phyloP scores from a whole-genome alignment of 1,140 invertebrate species.

The Drosophila santomea region DNA sequence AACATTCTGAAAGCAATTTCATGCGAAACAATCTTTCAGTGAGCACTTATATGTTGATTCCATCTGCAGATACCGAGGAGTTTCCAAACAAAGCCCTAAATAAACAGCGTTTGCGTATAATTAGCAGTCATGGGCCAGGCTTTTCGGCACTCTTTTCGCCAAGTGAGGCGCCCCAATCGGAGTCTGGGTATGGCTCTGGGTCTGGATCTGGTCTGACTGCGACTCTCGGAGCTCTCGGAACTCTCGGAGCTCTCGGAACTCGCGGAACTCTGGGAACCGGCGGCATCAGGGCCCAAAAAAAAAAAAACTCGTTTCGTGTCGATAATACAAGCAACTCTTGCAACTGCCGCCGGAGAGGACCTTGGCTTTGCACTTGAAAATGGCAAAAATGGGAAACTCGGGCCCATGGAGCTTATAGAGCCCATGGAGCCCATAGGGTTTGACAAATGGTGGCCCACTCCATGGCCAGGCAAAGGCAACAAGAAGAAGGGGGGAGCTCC shows the following conservation, averaged over 20 bases:
- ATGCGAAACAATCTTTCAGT: neutral
- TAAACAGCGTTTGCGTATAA: neutral
- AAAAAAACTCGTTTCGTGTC: slow-evolving; percentile 62
- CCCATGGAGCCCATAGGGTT: slow-evolving; percentile 47
- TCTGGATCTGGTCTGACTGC: slow-evolving; percentile 24
- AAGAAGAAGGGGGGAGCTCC: neutral
- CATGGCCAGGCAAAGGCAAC: too few relatives aligned
- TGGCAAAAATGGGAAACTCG: slow-evolving; percentile 3
- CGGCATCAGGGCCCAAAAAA: slow-evolving; percentile 25
- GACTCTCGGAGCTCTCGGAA: slow-evolving; percentile 14
- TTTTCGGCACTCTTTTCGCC: slow-evolving; percentile 9
- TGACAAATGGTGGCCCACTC: slow-evolving; percentile 51
- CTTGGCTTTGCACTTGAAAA: slow-evolving; percentile 80
- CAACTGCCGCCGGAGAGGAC: slow-evolving; percentile 34
- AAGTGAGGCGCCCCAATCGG: slow-evolving; percentile 10
- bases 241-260: slow-evolving; percentile 15
- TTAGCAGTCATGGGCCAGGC: neutral
- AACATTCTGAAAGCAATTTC: too few relatives aligned
- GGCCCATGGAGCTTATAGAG: neutral
- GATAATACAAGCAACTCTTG: slow-evolving; percentile 64
- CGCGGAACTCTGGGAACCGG: slow-evolving; percentile 23
- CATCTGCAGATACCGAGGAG: neutral
- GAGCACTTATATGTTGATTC: too few relatives aligned
- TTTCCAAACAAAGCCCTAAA: neutral
- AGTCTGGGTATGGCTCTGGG: slow-evolving; percentile 10